phyloP scores from a whole-genome alignment of 2,888 invertebrate species.

The Antheraea yamamai region DNA sequence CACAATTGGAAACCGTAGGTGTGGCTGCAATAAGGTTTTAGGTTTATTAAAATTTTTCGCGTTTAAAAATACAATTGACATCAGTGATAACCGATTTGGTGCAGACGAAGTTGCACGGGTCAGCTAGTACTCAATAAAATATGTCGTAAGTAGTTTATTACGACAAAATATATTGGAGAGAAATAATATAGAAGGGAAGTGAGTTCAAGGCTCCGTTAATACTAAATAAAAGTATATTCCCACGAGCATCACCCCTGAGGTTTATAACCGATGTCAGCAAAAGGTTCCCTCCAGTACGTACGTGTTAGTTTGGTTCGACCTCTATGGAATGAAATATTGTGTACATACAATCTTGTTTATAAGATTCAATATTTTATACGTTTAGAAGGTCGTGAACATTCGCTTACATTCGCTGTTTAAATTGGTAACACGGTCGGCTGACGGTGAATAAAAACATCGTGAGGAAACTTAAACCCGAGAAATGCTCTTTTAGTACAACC shows the following conservation, averaged over 20 bases:
- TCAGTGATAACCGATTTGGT: too few species aligned
- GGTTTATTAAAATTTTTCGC: too few species aligned
- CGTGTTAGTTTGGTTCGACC: slow-evolving; percentile 13
- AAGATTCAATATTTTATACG: neutral
- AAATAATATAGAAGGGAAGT: neutral
- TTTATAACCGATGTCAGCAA: slow-evolving; percentile 15
- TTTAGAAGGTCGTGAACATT: too few species aligned
- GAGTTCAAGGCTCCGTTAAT: slow-evolving; percentile 1
- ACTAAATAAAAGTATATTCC: slow-evolving; percentile 5
- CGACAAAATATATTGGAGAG: slow-evolving; percentile 7
- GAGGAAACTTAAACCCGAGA: too few species aligned
- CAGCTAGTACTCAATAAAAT: neutral
- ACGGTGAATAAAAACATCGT: too few species aligned
- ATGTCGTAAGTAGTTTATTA: neutral
- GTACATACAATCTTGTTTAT: neutral
- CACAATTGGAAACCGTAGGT: too few species aligned
- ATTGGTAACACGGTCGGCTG: too few species aligned
- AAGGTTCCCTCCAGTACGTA: slow-evolving; percentile 10
- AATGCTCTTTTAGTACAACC: too few species aligned
- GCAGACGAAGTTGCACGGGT: too few species aligned
- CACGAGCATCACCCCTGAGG: slow-evolving; percentile 3
- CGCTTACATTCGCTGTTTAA: too few species aligned
- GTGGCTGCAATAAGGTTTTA: too few species aligned
- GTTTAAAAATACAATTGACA: too few species aligned
- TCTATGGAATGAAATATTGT: neutral